phyloP scores from a whole-genome alignment of 2,888 invertebrate genomes.

The Palloptera scutellata region DNA sequence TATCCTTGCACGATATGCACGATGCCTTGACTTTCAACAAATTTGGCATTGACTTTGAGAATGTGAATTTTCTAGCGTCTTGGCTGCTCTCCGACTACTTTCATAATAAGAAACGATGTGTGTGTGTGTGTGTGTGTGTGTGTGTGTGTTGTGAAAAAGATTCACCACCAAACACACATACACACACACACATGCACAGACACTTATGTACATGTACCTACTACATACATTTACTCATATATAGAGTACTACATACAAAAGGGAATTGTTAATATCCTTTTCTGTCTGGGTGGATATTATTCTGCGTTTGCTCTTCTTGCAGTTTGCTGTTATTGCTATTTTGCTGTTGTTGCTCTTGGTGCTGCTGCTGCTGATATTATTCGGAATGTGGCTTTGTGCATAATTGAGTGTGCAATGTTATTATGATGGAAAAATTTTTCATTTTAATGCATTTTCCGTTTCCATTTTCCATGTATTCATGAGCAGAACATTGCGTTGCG shows the following conservation, averaged over 20 bases:
- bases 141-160: not conserved
- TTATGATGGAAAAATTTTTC: slow-evolving; percentile 33
- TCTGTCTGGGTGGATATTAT: too few species aligned
- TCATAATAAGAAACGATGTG: not conserved
- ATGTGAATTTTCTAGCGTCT: slow-evolving; percentile 2
- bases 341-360: slow-evolving; percentile 7
- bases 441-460: slow-evolving; percentile 33
- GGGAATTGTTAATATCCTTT: too few species aligned
- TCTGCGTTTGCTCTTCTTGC: not conserved
- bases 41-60: slow-evolving; percentile 27
- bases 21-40: slow-evolving; percentile 1
- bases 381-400: slow-evolving; percentile 37
- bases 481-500: too few species aligned
- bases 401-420: slow-evolving; percentile 39
- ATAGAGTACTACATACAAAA: not conserved
- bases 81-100: not conserved
- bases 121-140: not conserved
- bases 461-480: not conserved
- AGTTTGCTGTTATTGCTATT: slow-evolving; percentile 10
- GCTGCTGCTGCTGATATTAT: slow-evolving; percentile 31
- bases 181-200: not conserved
- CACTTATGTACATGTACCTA: not conserved
- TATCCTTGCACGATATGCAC: slow-evolving; percentile 14
- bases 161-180: too few species aligned
- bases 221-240: slow-evolving; percentile 5